These are phyloP conservation scores for Coelinius sp. DNA, from an alignment of 2,888 invertebrate species.

Conservation along the genomic window DNA sequence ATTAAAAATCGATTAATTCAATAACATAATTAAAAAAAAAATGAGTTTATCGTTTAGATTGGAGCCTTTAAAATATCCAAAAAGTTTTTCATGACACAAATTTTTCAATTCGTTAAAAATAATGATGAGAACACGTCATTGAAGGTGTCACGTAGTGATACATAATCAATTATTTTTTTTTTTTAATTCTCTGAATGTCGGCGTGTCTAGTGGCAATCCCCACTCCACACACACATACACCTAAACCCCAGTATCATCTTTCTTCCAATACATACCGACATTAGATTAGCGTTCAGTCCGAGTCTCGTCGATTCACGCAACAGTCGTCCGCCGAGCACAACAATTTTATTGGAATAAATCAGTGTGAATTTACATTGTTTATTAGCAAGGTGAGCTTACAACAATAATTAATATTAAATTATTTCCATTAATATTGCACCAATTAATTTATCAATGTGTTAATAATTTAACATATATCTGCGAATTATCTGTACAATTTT, in stretches of 20 bases:
- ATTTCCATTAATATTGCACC: too few relatives aligned
- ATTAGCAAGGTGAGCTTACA: background rate
- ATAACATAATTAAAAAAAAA: too few relatives aligned
- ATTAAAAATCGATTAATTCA: too few relatives aligned
- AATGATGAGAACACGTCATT: background rate
- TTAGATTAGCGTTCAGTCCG: background rate
- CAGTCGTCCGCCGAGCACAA: background rate
- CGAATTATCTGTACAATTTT: too few relatives aligned
- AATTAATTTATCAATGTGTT: too few relatives aligned
- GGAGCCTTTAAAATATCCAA: too few relatives aligned
- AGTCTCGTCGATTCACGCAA: slow-evolving; percentile 9
- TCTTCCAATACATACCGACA: background rate
- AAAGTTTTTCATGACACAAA: too few relatives aligned
- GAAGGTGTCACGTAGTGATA: background rate
- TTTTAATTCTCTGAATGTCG: slow-evolving; percentile 1
- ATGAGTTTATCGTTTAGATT: too few relatives aligned
- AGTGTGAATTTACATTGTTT: background rate
- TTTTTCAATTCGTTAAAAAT: too few relatives aligned
- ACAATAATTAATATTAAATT: too few relatives aligned
- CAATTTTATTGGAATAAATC: background rate
- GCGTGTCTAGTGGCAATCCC: background rate
- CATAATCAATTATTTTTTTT: background rate
- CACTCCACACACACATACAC: background rate
- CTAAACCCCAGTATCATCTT: background rate
- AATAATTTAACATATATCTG: too few relatives aligned